phyloP scores from a whole-genome alignment of 2,113 vertebrate species.

The Hemibagrus wyckioides region DNA sequence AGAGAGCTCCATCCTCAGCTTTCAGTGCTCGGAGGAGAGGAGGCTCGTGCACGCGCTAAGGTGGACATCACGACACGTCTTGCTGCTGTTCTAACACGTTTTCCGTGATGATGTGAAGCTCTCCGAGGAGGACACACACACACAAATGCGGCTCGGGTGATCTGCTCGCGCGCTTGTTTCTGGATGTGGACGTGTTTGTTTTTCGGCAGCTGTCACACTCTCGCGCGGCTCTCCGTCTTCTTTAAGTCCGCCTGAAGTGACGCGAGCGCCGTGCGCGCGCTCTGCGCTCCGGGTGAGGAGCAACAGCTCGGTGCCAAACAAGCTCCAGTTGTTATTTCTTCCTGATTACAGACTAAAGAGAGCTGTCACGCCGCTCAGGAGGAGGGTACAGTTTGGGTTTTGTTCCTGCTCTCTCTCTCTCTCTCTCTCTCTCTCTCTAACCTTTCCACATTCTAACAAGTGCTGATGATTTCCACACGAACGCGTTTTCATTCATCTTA shows the following conservation, averaged over 20 bases:
- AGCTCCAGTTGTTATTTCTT: neutral
- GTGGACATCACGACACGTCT: slow-evolving; percentile 29
- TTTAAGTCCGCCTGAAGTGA: slow-evolving; percentile 35
- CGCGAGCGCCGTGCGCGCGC: neutral
- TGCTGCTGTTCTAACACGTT: neutral
- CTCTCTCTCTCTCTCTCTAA: neutral
- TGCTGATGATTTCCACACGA: neutral
- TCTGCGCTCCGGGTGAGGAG: neutral
- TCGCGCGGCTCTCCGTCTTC: neutral
- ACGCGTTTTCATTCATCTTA: neutral
- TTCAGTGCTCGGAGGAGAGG: slow-evolving; percentile 23
- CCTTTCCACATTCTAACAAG: slow-evolving; percentile 6
- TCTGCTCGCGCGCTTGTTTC: neutral
- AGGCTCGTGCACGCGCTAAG: slow-evolving; percentile 25
- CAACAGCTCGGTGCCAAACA: neutral
- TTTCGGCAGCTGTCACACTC: neutral
- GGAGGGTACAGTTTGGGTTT: neutral
- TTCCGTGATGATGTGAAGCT: neutral
- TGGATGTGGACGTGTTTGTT: neutral
- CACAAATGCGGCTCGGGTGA: neutral
- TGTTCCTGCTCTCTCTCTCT: neutral
- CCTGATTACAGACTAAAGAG: neutral
- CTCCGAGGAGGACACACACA: neutral
- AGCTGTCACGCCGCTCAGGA: neutral
- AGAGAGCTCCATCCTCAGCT: slow-evolving; percentile 10